phyloP scores from a whole-genome alignment of 2,888 invertebrate genomes.

The Zele albiditarsus region DNA sequence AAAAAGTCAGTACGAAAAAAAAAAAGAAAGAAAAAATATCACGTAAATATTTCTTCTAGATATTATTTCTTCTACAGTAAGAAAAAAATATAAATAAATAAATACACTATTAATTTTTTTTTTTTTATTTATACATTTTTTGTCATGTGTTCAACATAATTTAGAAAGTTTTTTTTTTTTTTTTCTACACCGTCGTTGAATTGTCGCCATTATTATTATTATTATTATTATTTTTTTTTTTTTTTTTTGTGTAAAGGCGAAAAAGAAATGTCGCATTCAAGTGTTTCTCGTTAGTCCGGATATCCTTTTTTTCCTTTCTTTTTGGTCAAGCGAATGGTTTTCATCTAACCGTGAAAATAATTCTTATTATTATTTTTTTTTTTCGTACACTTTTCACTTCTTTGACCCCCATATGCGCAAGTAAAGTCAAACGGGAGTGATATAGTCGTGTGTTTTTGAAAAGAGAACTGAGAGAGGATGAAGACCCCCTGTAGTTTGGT shows the following conservation, averaged over 20 bases:
- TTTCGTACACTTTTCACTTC: not conserved
- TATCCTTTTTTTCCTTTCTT: conserved; percentile 34
- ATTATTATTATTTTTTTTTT: no score
- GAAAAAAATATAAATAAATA: no score
- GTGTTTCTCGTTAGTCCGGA: conserved; percentile 35
- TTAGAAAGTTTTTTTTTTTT: not conserved
- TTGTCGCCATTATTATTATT: no score
- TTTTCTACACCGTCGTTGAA: no score
- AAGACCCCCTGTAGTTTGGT: conserved; percentile 9
- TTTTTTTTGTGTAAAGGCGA: not conserved
- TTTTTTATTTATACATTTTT: not conserved
- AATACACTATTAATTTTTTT: not conserved
- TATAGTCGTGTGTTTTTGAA: not conserved
- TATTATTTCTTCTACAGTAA: no score
- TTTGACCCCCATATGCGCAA: not conserved
- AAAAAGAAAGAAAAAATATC: no score
- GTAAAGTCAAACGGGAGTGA: not conserved
- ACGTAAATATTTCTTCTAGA: no score
- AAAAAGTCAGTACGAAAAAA: not conserved
- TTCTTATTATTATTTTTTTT: no score
- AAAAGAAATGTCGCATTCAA: conserved; percentile 13
- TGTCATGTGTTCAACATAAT: not conserved
- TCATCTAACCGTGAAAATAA: not conserved
- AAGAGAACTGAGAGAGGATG: not conserved
- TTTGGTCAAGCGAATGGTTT: conserved; percentile 26